These are phyloP conservation scores for Acanthosoma haemorrhoidale DNA, from an alignment of 2,888 invertebrate genomes.

Conservation along the genomic window DNA sequence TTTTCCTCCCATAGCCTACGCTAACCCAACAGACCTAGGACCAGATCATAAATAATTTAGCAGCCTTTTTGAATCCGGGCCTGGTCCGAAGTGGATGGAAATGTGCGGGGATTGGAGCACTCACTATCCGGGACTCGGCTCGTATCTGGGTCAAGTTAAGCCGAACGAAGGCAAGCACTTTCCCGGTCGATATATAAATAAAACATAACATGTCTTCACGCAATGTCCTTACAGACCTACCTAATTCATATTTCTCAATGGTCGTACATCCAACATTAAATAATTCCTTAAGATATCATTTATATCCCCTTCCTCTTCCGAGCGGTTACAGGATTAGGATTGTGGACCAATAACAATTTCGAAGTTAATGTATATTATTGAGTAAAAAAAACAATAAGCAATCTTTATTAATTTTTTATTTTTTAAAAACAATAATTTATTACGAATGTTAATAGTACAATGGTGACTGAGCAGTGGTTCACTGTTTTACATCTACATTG, in stretches of 20 bases:
- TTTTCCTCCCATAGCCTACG: too few relatives aligned
- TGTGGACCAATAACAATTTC: too few relatives aligned
- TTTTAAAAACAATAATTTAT: too few relatives aligned
- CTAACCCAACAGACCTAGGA: not conserved
- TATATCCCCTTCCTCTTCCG: too few relatives aligned
- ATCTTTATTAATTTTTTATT: too few relatives aligned
- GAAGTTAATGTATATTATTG: too few relatives aligned
- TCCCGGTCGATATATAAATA: not conserved
- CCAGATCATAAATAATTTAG: not conserved
- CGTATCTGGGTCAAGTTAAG: slow-evolving; percentile 1
- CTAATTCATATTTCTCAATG: slow-evolving; percentile 7
- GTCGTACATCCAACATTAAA: not conserved
- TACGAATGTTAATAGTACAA: too few relatives aligned
- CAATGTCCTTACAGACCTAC: not conserved
- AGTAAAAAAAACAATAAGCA: too few relatives aligned
- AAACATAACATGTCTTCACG: slow-evolving; percentile 7
- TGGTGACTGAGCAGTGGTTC: too few relatives aligned
- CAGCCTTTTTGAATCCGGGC: not conserved
- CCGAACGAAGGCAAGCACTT: not conserved
- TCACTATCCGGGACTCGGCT: not conserved
- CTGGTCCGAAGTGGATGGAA: not conserved
- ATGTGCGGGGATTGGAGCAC: not conserved
- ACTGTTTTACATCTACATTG: too few relatives aligned
- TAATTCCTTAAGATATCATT: too few relatives aligned
- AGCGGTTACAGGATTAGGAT: too few relatives aligned